phyloP scores from a whole-genome alignment of 2,113 vertebrate species.

The Aspiorhynchus laticeps region DNA sequence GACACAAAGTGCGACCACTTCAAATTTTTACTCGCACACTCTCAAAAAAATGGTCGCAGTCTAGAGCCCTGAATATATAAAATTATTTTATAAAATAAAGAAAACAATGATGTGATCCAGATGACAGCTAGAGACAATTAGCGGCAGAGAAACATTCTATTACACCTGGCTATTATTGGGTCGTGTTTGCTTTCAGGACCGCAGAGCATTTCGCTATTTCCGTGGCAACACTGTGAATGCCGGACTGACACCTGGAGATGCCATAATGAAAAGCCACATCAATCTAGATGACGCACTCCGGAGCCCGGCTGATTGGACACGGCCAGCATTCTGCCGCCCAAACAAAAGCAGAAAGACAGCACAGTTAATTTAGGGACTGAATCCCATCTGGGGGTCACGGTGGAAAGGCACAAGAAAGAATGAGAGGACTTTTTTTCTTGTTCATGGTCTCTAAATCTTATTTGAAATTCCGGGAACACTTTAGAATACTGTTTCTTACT shows the following conservation, averaged over 20 bases:
- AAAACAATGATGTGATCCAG: too few relatives aligned
- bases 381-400: slow-evolving; percentile 19
- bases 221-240: slow-evolving; percentile 24
- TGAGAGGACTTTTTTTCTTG: not conserved
- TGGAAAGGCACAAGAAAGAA: slow-evolving; percentile 15
- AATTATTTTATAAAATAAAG: too few relatives aligned
- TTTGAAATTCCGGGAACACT: too few relatives aligned
- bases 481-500: too few relatives aligned
- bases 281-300: slow-evolving; percentile 46
- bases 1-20: too few relatives aligned
- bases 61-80: too few relatives aligned
- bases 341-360: slow-evolving; percentile 49
- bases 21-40: too few relatives aligned
- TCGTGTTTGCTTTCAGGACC: slow-evolving; percentile 36
- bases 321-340: slow-evolving; percentile 38
- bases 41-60: too few relatives aligned
- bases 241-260: slow-evolving; percentile 50
- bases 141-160: slow-evolving; percentile 21
- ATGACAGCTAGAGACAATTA: slow-evolving; percentile 35
- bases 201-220: slow-evolving; percentile 37
- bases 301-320: slow-evolving; percentile 47
- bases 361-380: slow-evolving; percentile 53
- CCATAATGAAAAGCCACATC: slow-evolving; percentile 53
- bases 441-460: slow-evolving; percentile 16
- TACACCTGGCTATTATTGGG: slow-evolving; percentile 38